A percentile compares a stretch with the other conserved stretches of the same genome.
These are phyloP conservation scores for Chascanopsetta lugubris DNA, from an alignment of 2,113 vertebrate species.

Conservation along the genomic window DNA sequence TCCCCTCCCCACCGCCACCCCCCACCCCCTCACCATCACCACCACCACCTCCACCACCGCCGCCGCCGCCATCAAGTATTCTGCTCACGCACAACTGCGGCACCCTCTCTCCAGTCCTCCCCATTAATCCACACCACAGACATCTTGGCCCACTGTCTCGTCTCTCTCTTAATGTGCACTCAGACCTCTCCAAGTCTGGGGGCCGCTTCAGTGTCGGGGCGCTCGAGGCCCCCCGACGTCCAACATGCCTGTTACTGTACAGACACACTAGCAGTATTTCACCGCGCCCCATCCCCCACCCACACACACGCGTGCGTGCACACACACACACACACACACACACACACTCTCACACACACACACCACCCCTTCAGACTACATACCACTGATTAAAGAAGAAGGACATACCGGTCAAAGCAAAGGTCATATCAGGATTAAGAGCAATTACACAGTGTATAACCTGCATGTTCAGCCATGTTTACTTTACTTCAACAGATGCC, in stretches of 20 bases:
- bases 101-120: slow-evolving; percentile 86
- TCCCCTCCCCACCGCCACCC: no score
- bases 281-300: slow-evolving; percentile 20
- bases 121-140: slow-evolving; percentile 89
- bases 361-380: no score
- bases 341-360: no score
- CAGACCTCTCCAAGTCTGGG: slow-evolving; percentile 59
- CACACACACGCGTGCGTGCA: no score
- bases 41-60: slow-evolving; percentile 22
- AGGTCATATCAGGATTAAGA: slow-evolving; percentile 54
- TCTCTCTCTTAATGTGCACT: slow-evolving; percentile 71
- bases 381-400: slow-evolving; percentile 24
- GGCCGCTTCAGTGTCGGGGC: slow-evolving; percentile 44
- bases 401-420: slow-evolving; percentile 24
- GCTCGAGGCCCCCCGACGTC: slow-evolving; percentile 36
- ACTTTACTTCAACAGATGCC: slow-evolving; percentile 8
- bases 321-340: no score
- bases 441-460: slow-evolving; percentile 12
- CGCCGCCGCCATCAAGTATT: slow-evolving; percentile 81
- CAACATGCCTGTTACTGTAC: slow-evolving; percentile 47
- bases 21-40: no score
- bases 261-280: slow-evolving; percentile 23
- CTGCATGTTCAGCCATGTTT: slow-evolving; percentile 11
- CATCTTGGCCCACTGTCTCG: slow-evolving; percentile 83
- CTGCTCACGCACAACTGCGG: slow-evolving; percentile 91